Evolutionary conservation across 1,140 invertebrate species (phyloP), one percentile per base, ranked within the genome.

Genomic region (Grapholita molesta): DNA sequence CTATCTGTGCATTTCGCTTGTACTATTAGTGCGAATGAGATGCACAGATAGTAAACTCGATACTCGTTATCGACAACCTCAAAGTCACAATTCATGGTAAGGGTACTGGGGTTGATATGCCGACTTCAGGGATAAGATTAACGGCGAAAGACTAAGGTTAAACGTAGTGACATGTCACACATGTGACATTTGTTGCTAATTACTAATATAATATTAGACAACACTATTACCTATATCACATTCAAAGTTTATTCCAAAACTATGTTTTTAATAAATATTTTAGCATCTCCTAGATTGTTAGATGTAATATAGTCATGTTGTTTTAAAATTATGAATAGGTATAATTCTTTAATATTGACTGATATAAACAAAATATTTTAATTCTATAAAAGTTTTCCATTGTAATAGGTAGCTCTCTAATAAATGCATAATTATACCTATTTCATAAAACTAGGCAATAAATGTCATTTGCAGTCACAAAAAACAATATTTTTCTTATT

Each of bases 381-480:
- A 57, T 68, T 71, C 53, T 69, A 70, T 70, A 70, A 65, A 18
- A 64, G 12, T 64, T 32, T 70, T 72, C 30, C 33, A 70, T 48
- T 71, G 71, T 68, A 18, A 42, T 74, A 70, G 67, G 69, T 79
- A 76, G 74, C 74, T 79, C 74, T 79, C 77, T 73, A 71, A 76
- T 28, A 30, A 57, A 25, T 57, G 53, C 53, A 57, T 57, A 25
- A 57, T 57, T 57, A 57, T 57, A 25, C 53, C 53, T 57, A 57
- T 57, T 57, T 24, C 53, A 57, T 57, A 57, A 8, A 0, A 24
- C 21, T 3, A 55, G 8, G 23, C 21, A 3, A 52, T 52, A 18
- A 3, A 8, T 35, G 3, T 12, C 9, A 3, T 55, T 24, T 55
- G 53, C 53, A 57, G 53, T 57, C 53, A 57, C 53, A 28, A 25